Evolutionary conservation across 2,888 invertebrate genomes (phyloP).

Genomic region (Empis stercorea): DNA sequence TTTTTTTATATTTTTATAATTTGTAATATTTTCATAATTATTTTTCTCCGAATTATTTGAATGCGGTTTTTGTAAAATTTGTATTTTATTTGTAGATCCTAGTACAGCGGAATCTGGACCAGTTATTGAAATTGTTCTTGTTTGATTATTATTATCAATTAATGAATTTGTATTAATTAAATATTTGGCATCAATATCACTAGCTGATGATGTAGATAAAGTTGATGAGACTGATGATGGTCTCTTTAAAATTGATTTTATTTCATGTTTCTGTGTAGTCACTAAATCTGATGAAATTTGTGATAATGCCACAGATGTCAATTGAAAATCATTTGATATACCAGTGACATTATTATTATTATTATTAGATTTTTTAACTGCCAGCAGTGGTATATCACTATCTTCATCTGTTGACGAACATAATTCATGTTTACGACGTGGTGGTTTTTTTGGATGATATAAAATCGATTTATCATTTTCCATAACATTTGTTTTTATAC

Average conservation of each 20-base stretch:
- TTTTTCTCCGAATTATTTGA: too few species aligned
- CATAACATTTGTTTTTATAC: constrained; percentile 1
- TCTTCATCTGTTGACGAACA: constrained; percentile 9
- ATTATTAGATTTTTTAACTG: background rate
- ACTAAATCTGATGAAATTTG: constrained; percentile 11
- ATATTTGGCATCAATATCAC: constrained; percentile 28
- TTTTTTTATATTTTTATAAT: background rate
- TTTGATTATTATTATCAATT: background rate
- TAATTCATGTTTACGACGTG: constrained; percentile 22
- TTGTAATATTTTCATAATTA: background rate
- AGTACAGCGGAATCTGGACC: background rate
- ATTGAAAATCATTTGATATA: background rate
- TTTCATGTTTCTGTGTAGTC: constrained; percentile 20
- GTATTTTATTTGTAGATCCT: too few species aligned
- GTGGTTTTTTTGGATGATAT: constrained; percentile 26
- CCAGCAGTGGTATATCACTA: background rate
- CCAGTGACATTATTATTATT: background rate
- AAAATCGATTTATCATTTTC: background rate
- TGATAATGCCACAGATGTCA: constrained; percentile 4
- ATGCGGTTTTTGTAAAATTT: too few species aligned
- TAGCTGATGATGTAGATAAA: constrained; percentile 23
- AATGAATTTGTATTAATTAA: constrained; percentile 4
- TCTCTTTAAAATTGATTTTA: constrained; percentile 48
- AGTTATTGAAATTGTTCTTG: constrained; percentile 3
- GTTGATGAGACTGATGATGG: constrained; percentile 34